Conservation (phyloP, 2,113 vertebrate species). For the Dendrocopos noguchii region DNA sequence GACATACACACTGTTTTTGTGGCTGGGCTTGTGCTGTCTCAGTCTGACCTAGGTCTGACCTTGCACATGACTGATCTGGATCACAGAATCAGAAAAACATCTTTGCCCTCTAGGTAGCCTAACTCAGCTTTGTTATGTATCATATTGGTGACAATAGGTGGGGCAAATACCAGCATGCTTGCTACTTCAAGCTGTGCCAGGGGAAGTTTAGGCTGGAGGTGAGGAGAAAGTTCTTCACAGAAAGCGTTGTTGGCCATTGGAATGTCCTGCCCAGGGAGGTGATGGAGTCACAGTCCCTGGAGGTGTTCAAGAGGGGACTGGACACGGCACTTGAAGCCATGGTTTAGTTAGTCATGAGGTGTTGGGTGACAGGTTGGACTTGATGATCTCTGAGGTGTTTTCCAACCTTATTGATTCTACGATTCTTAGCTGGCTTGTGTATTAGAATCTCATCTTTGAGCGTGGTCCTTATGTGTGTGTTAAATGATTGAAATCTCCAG, state of each 20-base stretch:
- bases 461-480: not conserved
- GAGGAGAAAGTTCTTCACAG: too few relatives aligned
- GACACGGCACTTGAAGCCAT: too few relatives aligned
- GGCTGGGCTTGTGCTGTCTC: not conserved
- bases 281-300: too few relatives aligned
- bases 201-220: too few relatives aligned
- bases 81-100: not conserved
- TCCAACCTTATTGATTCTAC: too few relatives aligned
- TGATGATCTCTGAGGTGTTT: too few relatives aligned
- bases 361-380: too few relatives aligned
- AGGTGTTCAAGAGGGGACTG: too few relatives aligned
- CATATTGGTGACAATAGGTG: not conserved
- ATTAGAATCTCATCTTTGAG: not conserved
- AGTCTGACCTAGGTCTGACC: not conserved
- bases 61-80: not conserved
- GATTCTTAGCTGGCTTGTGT: not conserved
- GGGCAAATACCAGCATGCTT: not conserved
- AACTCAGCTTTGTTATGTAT: not conserved
- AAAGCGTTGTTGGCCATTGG: too few relatives aligned
- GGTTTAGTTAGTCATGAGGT: too few relatives aligned
- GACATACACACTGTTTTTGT: not conserved
- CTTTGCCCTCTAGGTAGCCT: not conserved
- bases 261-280: too few relatives aligned
- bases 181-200: not conserved
- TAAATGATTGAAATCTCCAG: not conserved